phyloP scores from a whole-genome alignment of 2,888 invertebrate genomes.

The Lasioglossum leucozonium region DNA sequence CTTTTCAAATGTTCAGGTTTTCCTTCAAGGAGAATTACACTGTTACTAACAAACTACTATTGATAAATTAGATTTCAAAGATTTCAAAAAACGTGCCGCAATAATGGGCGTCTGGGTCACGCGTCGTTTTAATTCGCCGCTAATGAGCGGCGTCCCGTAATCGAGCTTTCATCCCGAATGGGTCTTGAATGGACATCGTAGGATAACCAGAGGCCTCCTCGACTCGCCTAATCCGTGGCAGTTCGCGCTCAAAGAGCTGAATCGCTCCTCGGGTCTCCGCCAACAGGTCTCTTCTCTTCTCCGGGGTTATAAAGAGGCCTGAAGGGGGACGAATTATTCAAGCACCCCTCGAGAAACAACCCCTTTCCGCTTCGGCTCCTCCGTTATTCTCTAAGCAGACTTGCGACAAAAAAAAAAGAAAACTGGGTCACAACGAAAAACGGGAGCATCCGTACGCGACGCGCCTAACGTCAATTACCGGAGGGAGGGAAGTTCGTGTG shows the following conservation, averaged over 20 bases:
- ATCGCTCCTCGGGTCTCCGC: neutral
- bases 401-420: constrained; percentile 31
- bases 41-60: too few relatives aligned
- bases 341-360: neutral
- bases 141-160: constrained; percentile 21
- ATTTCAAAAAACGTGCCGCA: neutral
- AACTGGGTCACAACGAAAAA: constrained; percentile 43
- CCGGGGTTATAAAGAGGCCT: neutral
- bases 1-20: too few relatives aligned
- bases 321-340: constrained; percentile 27
- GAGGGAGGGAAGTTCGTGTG: constrained; percentile 2
- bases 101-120: constrained; percentile 18
- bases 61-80: neutral
- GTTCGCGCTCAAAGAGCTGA: neutral
- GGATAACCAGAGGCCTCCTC: neutral
- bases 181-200: neutral
- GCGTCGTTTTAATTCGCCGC: constrained; percentile 14
- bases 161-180: neutral
- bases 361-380: neutral
- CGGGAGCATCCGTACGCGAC: constrained; percentile 46
- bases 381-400: neutral
- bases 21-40: too few relatives aligned
- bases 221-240: neutral
- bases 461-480: constrained; percentile 45
- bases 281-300: neutral